Evolutionary conservation across 2,797 vertebrate genomes (phyloP), one percentile per base, ranked within the genome.

Genomic region (Sus cebifrons): DNA sequence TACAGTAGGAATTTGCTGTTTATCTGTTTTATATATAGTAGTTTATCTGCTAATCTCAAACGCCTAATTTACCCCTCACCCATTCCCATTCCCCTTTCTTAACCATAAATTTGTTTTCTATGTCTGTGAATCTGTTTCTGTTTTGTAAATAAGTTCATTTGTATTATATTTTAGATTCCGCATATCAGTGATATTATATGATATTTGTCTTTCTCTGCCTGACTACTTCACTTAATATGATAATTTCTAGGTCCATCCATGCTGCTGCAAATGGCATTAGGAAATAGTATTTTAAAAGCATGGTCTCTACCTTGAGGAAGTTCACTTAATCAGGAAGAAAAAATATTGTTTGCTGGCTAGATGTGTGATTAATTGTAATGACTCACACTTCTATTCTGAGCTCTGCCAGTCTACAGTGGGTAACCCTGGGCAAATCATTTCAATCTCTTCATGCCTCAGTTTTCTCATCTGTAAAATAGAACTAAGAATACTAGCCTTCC

Each of bases 401-500:
- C 78, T 65, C 68, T 60, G 27, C 68, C 49, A 20, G 20, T 64
- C 67, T 40, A 49, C 17, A 21, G 27, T 32, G 27, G 52, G 36
- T 64, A 89, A 74, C 85, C 62, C 79, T 29, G 29, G 36, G 79
- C 52, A 73, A 85, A 94, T 64, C 7, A 2, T 56, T 90, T 73
- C 58, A n/a, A 86, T 86, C 32, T 89, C n/a, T 40, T 29, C 58
- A 36, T 68, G n/a, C 67, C 78, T 96, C 56, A 68, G 81, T 95
- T 73, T 97, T 86, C 92, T 93, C n/a, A 58, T 96, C 96, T 96
- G n/a, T 89, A 91, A 85, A 96, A 86, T 8, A 68, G 75, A 91
- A 36, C 73, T 75, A 95, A 96, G 88, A 96, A 91, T 36, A 77
- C 54, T 27, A 44, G 70, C 67, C 79, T 75, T 95, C 54, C 74